Conservation (phyloP, 2,888 invertebrate genomes). For the Leucophora obtusa region DNA sequence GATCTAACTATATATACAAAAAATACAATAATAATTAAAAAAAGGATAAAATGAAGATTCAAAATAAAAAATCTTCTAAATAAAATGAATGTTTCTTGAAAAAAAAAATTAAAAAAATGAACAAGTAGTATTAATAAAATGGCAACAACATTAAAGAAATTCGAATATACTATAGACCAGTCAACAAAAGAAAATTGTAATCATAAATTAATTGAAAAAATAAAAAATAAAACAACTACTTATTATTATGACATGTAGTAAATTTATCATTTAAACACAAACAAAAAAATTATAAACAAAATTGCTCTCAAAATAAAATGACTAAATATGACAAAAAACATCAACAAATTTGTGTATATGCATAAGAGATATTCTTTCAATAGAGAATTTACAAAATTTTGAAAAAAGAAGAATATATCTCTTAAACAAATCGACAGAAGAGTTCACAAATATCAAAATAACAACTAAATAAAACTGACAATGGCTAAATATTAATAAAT, state of each 20-base stretch:
- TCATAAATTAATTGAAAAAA: conserved; percentile 57
- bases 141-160: conserved; percentile 17
- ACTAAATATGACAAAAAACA: not conserved
- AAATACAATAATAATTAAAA: conserved; percentile 26
- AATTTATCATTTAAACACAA: conserved; percentile 2
- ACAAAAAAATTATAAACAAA: not conserved
- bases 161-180: conserved; percentile 59
- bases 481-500: not conserved
- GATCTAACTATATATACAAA: conserved; percentile 10
- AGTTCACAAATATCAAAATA: not conserved
- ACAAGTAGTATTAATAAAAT: conserved; percentile 11
- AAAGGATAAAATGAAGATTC: not conserved
- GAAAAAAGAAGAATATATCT: too few species aligned
- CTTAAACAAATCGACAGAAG: too few species aligned
- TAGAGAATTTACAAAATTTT: too few species aligned
- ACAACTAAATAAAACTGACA: not conserved
- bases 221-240: conserved; percentile 23
- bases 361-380: too few species aligned
- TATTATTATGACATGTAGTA: conserved; percentile 9
- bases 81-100: conserved; percentile 30
- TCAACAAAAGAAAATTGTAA: conserved; percentile 56
- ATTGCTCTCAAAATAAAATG: not conserved
- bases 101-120: conserved; percentile 25
- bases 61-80: conserved; percentile 5
- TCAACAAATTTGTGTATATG: too few species aligned